These are phyloP conservation scores for Coleophora deauratella DNA, from an alignment of 2,888 invertebrate species.

Conservation along the genomic window DNA sequence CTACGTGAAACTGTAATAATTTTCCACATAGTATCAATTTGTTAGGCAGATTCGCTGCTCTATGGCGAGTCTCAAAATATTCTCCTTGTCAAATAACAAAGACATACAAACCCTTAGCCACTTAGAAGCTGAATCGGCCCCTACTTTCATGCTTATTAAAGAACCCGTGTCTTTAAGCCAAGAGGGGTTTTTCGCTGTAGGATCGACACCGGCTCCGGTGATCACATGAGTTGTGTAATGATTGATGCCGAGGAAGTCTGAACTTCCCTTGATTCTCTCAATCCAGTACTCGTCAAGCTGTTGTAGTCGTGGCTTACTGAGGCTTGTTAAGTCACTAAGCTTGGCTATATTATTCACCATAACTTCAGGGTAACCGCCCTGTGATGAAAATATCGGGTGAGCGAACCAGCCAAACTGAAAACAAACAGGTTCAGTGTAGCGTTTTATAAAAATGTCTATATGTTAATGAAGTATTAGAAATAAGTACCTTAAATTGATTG, in stretches of 20 bases:
- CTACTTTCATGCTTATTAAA: slow-evolving; percentile 56
- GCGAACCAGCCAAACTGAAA: slow-evolving; percentile 71
- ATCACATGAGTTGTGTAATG: slow-evolving; percentile 66
- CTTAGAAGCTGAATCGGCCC: slow-evolving; percentile 60
- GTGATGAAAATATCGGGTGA: slow-evolving; percentile 63
- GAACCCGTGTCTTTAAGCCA: slow-evolving; percentile 69
- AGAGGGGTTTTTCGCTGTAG: slow-evolving; percentile 56
- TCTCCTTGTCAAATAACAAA: too few species aligned
- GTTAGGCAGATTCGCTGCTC: too few species aligned
- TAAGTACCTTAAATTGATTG: slow-evolving; percentile 64
- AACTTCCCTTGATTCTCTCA: slow-evolving; percentile 60
- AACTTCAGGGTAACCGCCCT: slow-evolving; percentile 63
- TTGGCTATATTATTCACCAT: slow-evolving; percentile 62
- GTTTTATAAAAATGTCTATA: too few species aligned
- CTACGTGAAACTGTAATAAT: too few species aligned
- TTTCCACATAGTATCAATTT: too few species aligned
- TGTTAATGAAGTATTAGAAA: not conserved
- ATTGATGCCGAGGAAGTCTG: slow-evolving; percentile 67
- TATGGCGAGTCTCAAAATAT: too few species aligned
- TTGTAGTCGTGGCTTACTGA: slow-evolving; percentile 51
- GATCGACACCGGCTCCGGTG: slow-evolving; percentile 55
- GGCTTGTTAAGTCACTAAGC: slow-evolving; percentile 55
- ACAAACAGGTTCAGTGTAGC: too few species aligned
- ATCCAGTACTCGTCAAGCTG: slow-evolving; percentile 64
- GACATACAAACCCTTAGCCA: slow-evolving; percentile 55